Base-by-base conservation (phyloP, 1,140 invertebrate species). In the Drosophila nikananu region DNA sequence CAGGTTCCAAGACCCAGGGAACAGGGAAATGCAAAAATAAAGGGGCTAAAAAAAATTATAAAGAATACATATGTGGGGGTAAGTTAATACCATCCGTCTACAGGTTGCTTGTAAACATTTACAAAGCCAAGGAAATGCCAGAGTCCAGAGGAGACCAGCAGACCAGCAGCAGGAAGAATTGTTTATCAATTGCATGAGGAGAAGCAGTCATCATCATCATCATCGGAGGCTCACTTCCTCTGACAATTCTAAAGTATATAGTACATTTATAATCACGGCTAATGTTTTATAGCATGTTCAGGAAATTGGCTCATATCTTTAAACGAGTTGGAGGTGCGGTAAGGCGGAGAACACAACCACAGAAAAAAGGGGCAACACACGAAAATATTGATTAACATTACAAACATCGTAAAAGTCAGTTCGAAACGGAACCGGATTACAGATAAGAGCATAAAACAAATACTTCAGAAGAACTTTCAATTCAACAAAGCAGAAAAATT, bases 331-430 rank as follows among this genome's bases (percentile, higher is more conserved):
- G 8, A 25, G 39, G 51, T 72, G 65, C 59, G 58, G 57, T 73
- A 60, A 52, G 21, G 10, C 35, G 46, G 61, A 55, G 64, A 80
- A 70, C 5, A 27, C 27, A 27, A 55, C 32, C 48, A 80, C 60
- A 59, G 39, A 60, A 39, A 54, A 32, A 32, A 32, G 8, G 59
- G 60, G 59, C 42, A 30, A 66, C 46, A 82, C 81, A 80, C 68
- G 39, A 84, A 84, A 77, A 77, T 83, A 83, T 84, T 84, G 81
- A 83, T 84, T 80, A 77, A 80, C 81, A 72, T 80, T 83, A 80
- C 76, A 83, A 83, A 60, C 41, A 66, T 65, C 44, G 6, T 76
- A 66, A 59, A 61, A 71, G 49, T n/a, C 15, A 15, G n/a, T 52
- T 51, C 6, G 46, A 70, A 72, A 49, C 68, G 68, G 65, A 72